These are phyloP conservation scores for Heterodera carotae DNA, from an alignment of 1,140 invertebrate genomes.

Conservation along the genomic window DNA sequence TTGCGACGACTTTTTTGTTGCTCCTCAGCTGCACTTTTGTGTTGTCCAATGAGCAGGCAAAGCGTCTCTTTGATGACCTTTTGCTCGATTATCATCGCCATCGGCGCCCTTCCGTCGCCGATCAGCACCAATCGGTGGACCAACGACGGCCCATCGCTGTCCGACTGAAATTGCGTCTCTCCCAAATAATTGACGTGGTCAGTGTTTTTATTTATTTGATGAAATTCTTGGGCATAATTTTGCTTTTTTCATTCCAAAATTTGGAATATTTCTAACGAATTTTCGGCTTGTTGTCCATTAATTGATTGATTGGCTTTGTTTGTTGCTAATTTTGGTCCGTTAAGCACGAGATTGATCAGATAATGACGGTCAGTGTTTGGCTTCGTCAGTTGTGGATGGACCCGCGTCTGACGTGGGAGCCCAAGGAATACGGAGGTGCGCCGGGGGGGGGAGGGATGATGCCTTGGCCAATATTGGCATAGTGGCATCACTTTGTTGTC, in stretches of 20 bases:
- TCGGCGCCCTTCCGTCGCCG: slow-evolving; percentile 79
- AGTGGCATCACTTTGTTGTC: not conserved
- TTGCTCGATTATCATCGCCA: slow-evolving; percentile 93
- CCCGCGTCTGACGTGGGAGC: slow-evolving; percentile 91
- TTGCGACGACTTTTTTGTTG: slow-evolving; percentile 17
- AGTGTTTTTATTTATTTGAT: slow-evolving; percentile 59
- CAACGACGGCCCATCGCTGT: slow-evolving; percentile 88
- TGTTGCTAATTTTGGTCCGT: slow-evolving; percentile 34
- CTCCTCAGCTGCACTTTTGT: slow-evolving; percentile 25
- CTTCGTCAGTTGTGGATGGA: slow-evolving; percentile 89
- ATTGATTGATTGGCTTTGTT: no score
- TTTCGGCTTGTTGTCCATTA: no score
- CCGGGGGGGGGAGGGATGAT: no score
- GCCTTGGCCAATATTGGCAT: no score
- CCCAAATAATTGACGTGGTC: slow-evolving; percentile 92
- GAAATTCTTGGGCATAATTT: not conserved
- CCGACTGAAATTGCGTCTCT: slow-evolving; percentile 84
- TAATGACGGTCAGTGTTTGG: slow-evolving; percentile 91
- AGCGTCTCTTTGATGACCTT: slow-evolving; percentile 74
- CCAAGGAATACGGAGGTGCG: slow-evolving; percentile 46
- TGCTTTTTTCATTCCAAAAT: no score
- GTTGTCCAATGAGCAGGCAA: slow-evolving; percentile 60
- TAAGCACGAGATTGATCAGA: slow-evolving; percentile 92
- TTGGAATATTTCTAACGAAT: no score
- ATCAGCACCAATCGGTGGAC: not conserved